Evolutionary conservation across 2,113 vertebrate genomes (phyloP).

Genomic region (Mesocricetus auratus): DNA sequence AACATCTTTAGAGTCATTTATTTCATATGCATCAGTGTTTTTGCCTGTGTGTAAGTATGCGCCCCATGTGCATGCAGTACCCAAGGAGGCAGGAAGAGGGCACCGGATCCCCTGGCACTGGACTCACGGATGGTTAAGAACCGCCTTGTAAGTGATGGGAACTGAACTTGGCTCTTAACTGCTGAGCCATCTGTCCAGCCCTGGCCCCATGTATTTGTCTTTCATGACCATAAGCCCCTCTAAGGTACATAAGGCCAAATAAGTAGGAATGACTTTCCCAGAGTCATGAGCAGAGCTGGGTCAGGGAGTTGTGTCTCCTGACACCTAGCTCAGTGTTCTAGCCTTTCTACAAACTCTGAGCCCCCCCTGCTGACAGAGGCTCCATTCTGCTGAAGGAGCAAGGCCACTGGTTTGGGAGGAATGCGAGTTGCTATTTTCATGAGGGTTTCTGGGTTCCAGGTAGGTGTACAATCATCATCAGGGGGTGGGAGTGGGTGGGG

Average conservation of each 20-base stretch:
- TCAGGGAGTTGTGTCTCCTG: background rate
- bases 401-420: conserved; percentile 20
- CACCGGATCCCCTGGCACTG: background rate
- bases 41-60: background rate
- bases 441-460: background rate
- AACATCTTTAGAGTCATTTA: background rate
- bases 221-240: background rate
- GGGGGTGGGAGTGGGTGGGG: background rate
- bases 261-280: background rate
- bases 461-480: background rate
- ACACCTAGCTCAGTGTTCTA: background rate
- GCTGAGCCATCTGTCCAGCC: background rate
- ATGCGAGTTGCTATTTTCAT: background rate
- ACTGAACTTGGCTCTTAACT: background rate
- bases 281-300: background rate
- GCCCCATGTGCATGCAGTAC: background rate
- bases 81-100: background rate
- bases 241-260: background rate
- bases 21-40: background rate
- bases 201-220: background rate
- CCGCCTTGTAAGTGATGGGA: background rate
- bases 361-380: background rate
- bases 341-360: background rate
- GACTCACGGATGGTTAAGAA: background rate
- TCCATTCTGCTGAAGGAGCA: background rate